Evolutionary conservation across 1,140 invertebrate genomes (phyloP).

Genomic region (Anthonomus grandis): DNA sequence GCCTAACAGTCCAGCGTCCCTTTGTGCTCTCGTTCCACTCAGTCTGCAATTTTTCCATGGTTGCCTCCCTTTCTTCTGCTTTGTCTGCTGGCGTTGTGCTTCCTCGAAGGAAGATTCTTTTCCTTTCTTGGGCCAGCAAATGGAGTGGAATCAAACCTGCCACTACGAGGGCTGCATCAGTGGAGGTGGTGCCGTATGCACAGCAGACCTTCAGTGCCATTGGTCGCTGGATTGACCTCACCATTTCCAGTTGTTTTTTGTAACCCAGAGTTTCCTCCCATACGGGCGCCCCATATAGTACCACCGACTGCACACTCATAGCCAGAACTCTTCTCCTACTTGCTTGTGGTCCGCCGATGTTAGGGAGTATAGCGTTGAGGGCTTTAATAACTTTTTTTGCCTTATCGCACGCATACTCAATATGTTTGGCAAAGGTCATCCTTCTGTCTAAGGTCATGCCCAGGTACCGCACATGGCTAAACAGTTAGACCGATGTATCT

Average conservation of each 20-base stretch:
- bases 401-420: too few relatives aligned
- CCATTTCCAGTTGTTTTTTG: not conserved
- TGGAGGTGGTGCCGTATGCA: too few relatives aligned
- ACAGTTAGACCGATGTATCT: too few relatives aligned
- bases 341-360: not conserved
- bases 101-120: not conserved
- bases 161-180: too few relatives aligned
- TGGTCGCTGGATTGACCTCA: not conserved
- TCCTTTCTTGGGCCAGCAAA: not conserved
- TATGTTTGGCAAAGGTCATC: too few relatives aligned
- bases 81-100: not conserved
- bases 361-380: not conserved
- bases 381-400: not conserved
- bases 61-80: not conserved
- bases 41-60: not conserved
- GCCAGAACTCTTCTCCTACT: conserved; percentile 9
- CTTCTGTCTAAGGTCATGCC: too few relatives aligned
- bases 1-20: not conserved
- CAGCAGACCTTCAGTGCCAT: not conserved
- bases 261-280: conserved; percentile 5
- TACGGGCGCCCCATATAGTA: conserved; percentile 13
- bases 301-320: conserved; percentile 3
- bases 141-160: not conserved
- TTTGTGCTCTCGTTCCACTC: not conserved
- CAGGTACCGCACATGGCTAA: too few relatives aligned